Percentiles rank a stretch among this genome's conserved stretches.
phyloP scores from a whole-genome alignment of 2,888 invertebrate species.

The Lysandra coridon region DNA sequence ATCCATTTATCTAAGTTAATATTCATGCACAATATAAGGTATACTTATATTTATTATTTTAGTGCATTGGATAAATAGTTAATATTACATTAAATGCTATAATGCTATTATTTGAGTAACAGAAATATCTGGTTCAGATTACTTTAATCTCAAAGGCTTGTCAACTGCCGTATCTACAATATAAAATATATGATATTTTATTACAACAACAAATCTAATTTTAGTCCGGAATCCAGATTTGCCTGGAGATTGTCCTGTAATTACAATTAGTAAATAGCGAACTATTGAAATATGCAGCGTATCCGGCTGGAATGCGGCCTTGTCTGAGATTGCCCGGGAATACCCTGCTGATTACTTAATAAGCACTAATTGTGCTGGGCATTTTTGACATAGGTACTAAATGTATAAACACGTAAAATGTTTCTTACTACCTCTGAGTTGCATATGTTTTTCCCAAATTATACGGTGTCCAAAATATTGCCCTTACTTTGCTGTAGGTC shows the following conservation, averaged over 20 bases:
- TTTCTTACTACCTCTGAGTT: neutral
- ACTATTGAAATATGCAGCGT: constrained; percentile 34
- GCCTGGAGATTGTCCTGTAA: constrained; percentile 22
- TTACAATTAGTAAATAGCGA: constrained; percentile 27
- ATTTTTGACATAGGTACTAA: neutral
- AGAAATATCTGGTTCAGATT: no score
- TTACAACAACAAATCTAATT: constrained; percentile 15
- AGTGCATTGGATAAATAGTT: no score
- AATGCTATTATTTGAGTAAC: no score
- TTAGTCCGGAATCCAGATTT: constrained; percentile 27
- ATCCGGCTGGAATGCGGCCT: constrained; percentile 29
- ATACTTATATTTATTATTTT: no score
- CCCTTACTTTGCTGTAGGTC: neutral
- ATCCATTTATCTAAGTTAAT: no score
- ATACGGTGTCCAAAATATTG: neutral
- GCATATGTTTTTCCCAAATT: neutral
- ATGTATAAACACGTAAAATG: neutral
- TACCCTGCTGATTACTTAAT: constrained; percentile 28
- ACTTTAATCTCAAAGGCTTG: no score
- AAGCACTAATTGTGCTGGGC: constrained; percentile 24
- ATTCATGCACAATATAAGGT: no score
- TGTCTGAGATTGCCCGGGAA: constrained; percentile 26
- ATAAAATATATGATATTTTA: neutral
- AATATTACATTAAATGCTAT: no score
- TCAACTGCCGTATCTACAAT: neutral